Conservation (phyloP, 2,113 vertebrate species). For the Gobio gobio region DNA sequence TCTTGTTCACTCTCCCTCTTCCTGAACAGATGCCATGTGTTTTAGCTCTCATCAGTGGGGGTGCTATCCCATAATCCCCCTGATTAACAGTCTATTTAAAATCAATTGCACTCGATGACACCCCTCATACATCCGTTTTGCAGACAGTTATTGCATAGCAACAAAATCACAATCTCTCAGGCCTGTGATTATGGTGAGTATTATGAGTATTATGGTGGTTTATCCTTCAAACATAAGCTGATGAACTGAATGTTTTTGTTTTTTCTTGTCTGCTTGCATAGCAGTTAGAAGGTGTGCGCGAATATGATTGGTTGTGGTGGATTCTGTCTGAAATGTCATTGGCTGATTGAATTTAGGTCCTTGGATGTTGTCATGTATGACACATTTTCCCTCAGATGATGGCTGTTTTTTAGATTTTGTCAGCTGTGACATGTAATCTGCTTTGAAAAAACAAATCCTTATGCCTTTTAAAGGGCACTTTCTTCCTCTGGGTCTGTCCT, state of each 20-base stretch:
- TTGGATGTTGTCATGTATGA: slow-evolving; percentile 20
- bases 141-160: slow-evolving; percentile 23
- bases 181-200: neutral
- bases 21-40: slow-evolving; percentile 59
- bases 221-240: slow-evolving; percentile 64
- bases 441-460: slow-evolving; percentile 26
- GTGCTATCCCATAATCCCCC: slow-evolving; percentile 60
- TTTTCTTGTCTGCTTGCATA: slow-evolving; percentile 23
- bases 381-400: neutral
- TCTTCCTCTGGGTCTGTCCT: slow-evolving; percentile 35
- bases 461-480: slow-evolving; percentile 23
- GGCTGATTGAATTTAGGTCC: slow-evolving; percentile 33
- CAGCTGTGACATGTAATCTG: slow-evolving; percentile 24
- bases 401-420: slow-evolving; percentile 9
- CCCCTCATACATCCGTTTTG: slow-evolving; percentile 4
- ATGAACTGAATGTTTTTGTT: slow-evolving; percentile 72
- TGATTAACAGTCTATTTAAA: slow-evolving; percentile 45
- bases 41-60: slow-evolving; percentile 22
- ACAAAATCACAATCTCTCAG: slow-evolving; percentile 22
- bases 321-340: slow-evolving; percentile 43
- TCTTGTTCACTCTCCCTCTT: slow-evolving; percentile 47
- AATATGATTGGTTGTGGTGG: slow-evolving; percentile 11
- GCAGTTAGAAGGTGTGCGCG: slow-evolving; percentile 58
- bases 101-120: slow-evolving; percentile 18
- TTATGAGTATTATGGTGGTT: slow-evolving; percentile 41